Percentiles rank a stretch among this genome's conserved stretches.
Evolutionary conservation across 2,113 vertebrate species (phyloP).

Genomic region (Pithys albifrons): DNA sequence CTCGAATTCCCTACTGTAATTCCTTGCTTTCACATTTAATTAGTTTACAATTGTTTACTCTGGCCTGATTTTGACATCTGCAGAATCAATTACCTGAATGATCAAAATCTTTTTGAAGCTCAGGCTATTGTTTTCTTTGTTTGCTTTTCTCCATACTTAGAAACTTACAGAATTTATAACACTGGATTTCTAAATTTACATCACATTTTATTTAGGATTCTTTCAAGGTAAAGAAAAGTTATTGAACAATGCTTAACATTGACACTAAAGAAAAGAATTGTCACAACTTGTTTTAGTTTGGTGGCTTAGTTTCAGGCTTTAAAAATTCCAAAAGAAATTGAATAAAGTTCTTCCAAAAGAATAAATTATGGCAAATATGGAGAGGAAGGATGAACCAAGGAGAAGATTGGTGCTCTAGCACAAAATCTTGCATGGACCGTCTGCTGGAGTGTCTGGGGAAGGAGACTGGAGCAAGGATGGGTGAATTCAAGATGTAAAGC

Average conservation of each 20-base stretch:
- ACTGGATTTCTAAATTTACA: background rate
- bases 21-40: slow-evolving; percentile 42
- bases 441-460: background rate
- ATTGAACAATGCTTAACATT: slow-evolving; percentile 23
- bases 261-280: slow-evolving; percentile 4
- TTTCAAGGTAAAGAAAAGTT: slow-evolving; percentile 31
- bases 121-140: slow-evolving; percentile 33
- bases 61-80: slow-evolving; percentile 35
- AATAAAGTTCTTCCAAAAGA: background rate
- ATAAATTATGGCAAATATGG: background rate
- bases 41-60: slow-evolving; percentile 34
- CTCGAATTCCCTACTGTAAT: background rate
- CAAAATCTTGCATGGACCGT: background rate
- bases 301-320: background rate
- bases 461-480: background rate
- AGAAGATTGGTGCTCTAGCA: background rate
- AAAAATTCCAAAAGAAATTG: background rate
- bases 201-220: background rate
- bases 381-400: background rate
- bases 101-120: slow-evolving; percentile 40
- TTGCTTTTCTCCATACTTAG: background rate
- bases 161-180: slow-evolving; percentile 32
- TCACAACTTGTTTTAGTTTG: background rate
- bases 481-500: background rate
- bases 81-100: background rate